Percentiles rank a stretch among this genome's conserved stretches.
Conservation (phyloP, 2,888 invertebrate species). For the Nomada hirtipes region DNA sequence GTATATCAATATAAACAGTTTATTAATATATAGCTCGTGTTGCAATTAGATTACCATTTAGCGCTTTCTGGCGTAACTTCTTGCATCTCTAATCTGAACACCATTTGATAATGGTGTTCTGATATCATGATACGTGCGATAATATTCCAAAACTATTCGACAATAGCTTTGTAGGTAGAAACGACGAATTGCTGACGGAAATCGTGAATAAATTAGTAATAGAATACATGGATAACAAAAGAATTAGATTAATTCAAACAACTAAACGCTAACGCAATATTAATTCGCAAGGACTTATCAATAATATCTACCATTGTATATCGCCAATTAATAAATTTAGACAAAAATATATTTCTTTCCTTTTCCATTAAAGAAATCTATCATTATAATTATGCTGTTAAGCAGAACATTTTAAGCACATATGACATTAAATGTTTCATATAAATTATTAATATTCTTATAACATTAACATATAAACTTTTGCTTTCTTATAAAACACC, state of each 20-base stretch:
- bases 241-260: neutral
- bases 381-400: neutral
- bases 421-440: neutral
- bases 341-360: too few relatives aligned
- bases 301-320: neutral
- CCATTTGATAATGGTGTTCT: slow-evolving; percentile 49
- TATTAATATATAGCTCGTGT: slow-evolving; percentile 54
- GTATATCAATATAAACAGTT: slow-evolving; percentile 66
- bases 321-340: too few relatives aligned
- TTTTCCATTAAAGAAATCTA: neutral
- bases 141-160: slow-evolving; percentile 27
- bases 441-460: neutral
- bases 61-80: slow-evolving; percentile 70
- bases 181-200: slow-evolving; percentile 30
- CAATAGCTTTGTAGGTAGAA: slow-evolving; percentile 38
- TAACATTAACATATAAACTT: neutral
- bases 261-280: neutral
- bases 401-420: neutral
- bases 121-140: slow-evolving; percentile 30
- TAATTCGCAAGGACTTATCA: neutral
- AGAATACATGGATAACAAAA: neutral
- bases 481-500: neutral
- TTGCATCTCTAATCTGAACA: slow-evolving; percentile 49
- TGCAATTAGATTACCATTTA: slow-evolving; percentile 53
- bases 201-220: neutral